These are phyloP conservation scores for Phalera bucephala DNA, from an alignment of 2,888 invertebrate genomes.

Conservation along the genomic window DNA sequence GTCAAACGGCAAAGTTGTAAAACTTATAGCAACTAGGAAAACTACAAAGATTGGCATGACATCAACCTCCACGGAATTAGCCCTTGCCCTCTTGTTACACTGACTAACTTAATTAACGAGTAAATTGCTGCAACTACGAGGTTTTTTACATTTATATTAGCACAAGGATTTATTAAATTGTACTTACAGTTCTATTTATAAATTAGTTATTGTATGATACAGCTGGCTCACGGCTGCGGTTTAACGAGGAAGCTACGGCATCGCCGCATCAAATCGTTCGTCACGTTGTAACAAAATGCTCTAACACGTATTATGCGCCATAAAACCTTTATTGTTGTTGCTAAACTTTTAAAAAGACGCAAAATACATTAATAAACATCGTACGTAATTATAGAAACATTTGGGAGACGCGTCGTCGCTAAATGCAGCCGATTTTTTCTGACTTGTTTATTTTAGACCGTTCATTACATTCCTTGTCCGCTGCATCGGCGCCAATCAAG, in stretches of 20 bases:
- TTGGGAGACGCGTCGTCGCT: neutral
- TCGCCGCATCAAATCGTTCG: constrained; percentile 24
- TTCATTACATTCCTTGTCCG: constrained; percentile 40
- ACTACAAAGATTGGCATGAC: too few species aligned
- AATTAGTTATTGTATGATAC: constrained; percentile 10
- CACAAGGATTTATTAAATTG: constrained; percentile 13
- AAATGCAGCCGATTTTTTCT: constrained; percentile 8
- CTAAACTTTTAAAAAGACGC: neutral
- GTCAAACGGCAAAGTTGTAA: too few species aligned
- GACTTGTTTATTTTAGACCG: constrained; percentile 10
- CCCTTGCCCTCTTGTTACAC: constrained; percentile 10
- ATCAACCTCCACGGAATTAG: constrained; percentile 9
- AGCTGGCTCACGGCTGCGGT: constrained; percentile 6
- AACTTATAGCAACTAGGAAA: too few species aligned
- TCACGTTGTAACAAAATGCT: constrained; percentile 21
- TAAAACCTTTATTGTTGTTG: neutral
- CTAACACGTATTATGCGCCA: constrained; percentile 4
- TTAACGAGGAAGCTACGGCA: constrained; percentile 25
- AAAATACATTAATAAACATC: too few species aligned
- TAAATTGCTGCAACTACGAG: constrained; percentile 7
- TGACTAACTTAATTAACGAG: constrained; percentile 18
- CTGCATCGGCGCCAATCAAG: constrained; percentile 56
- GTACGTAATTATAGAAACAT: too few species aligned
- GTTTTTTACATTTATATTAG: constrained; percentile 9
- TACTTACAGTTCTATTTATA: constrained; percentile 13